A percentile compares a stretch with the other conserved stretches of the same genome.
Evolutionary conservation across 2,888 invertebrate genomes (phyloP).

Genomic region (Apotomis turbidana): DNA sequence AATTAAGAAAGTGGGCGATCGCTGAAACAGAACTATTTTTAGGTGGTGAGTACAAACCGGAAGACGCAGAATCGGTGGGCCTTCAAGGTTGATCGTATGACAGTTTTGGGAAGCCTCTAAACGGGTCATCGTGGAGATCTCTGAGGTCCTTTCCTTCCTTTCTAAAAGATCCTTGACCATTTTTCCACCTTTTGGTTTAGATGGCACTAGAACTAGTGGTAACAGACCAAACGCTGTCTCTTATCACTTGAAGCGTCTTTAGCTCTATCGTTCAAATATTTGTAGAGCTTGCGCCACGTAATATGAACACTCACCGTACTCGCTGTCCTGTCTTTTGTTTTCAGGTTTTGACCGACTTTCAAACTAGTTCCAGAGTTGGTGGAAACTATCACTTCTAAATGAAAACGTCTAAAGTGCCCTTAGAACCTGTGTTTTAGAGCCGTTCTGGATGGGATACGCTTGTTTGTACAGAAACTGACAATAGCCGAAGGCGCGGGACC

Average conservation of each 20-base stretch:
- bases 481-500: not conserved
- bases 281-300: slow-evolving; percentile 23
- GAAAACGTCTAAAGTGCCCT: slow-evolving; percentile 1
- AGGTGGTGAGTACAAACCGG: no score
- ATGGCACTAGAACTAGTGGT: no score
- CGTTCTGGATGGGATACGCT: not conserved
- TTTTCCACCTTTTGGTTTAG: no score
- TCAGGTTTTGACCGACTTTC: slow-evolving; percentile 33
- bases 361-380: slow-evolving; percentile 11
- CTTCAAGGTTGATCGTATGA: no score
- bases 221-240: not conserved
- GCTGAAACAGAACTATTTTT: no score
- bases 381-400: not conserved
- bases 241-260: not conserved
- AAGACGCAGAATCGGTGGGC: no score
- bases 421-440: not conserved
- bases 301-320: slow-evolving; percentile 20
- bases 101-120: no score
- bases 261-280: slow-evolving; percentile 30
- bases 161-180: no score
- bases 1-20: no score
- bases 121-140: no score
- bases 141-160: no score
- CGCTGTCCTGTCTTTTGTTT: slow-evolving; percentile 35
- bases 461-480: not conserved